Percentiles rank a stretch among this genome's conserved stretches.
Conservation (phyloP, 2,113 vertebrate species). For the Cranoglanis bouderius region DNA sequence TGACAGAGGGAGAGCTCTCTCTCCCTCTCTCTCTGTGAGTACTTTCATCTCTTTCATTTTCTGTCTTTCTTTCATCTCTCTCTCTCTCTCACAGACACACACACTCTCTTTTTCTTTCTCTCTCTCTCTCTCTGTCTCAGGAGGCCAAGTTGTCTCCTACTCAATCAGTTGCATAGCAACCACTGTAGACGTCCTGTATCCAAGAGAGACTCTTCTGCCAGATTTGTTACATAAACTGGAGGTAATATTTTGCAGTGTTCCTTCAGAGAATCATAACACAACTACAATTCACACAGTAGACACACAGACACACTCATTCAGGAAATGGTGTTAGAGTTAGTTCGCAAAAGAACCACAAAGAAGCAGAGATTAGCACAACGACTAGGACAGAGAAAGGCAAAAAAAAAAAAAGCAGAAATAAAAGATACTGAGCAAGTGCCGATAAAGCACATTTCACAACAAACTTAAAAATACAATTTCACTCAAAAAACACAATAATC, state of each 20-base stretch:
- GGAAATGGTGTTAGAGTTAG: neutral
- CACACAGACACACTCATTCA: neutral
- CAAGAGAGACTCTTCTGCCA: neutral
- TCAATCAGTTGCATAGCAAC: slow-evolving; percentile 62
- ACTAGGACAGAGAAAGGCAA: slow-evolving; percentile 14
- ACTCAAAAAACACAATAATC: slow-evolving; percentile 64
- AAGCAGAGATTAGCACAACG: neutral
- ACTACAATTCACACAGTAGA: neutral
- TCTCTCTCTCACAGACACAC: too few species aligned
- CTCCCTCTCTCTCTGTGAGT: neutral
- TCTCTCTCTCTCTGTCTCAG: neutral
- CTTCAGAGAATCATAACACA: neutral
- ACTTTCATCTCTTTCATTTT: neutral
- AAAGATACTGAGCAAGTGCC: slow-evolving; percentile 15
- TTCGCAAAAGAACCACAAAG: neutral
- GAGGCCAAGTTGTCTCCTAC: slow-evolving; percentile 34
- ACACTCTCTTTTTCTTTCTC: too few species aligned
- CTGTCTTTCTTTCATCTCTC: neutral
- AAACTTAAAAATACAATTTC: slow-evolving; percentile 20
- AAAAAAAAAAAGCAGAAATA: slow-evolving; percentile 22
- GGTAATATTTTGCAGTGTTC: slow-evolving; percentile 2
- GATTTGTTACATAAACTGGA: neutral
- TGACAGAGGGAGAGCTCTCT: slow-evolving; percentile 29
- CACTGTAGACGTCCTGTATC: slow-evolving; percentile 10
- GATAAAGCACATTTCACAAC: neutral